Evolutionary conservation across 2,113 vertebrate species (phyloP), one percentile per base, ranked within the genome.

Genomic region (Atherinomorus stipes): DNA sequence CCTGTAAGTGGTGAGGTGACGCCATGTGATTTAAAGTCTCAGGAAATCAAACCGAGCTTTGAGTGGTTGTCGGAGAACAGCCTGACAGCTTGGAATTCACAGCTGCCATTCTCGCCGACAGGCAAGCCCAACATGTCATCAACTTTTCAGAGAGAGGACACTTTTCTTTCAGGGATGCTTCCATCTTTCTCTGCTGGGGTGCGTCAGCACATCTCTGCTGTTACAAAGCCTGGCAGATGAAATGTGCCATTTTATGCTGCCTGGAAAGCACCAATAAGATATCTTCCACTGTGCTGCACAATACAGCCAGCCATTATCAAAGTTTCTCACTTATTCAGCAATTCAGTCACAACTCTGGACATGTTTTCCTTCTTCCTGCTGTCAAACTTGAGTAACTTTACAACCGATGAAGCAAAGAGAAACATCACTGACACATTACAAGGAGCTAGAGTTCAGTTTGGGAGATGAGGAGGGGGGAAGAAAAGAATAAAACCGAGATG

Each of bases 271-370:
- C 68, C 53, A 59, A 58, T 65, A 40, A 49, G 25, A 74, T 67
- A 6, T 4, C 56, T 77, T 72, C 59, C 76, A 67, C 67, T 64
- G 42, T 0, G 45, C 34, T 1, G 25, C 25, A 71, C 72, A 57
- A 63, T 57, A 26, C 65, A 67, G 59, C 42, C 11, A 23, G 22
- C 16, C 25, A 1, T 64, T 58, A 81, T 80, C 64, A 70, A 64
- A 69, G 19, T 85, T 70, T 81, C 74, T 71, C 40, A 85, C 82
- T 78, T 45, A 57, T 69, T 87, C 80, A 89, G 87, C 81, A 53
- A 25, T 63, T 68, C 71, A 66, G 69, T 81, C 62, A 49, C 65
- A 68, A 22, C 72, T 84, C 62, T 47, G 78, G 86, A 75, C 75
- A 52, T 11, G 2, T 57, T 60, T 19, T 68, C n/a, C 23, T 40